phyloP scores from a whole-genome alignment of 1,140 invertebrate species.

The Anadara kagoshimensis region DNA sequence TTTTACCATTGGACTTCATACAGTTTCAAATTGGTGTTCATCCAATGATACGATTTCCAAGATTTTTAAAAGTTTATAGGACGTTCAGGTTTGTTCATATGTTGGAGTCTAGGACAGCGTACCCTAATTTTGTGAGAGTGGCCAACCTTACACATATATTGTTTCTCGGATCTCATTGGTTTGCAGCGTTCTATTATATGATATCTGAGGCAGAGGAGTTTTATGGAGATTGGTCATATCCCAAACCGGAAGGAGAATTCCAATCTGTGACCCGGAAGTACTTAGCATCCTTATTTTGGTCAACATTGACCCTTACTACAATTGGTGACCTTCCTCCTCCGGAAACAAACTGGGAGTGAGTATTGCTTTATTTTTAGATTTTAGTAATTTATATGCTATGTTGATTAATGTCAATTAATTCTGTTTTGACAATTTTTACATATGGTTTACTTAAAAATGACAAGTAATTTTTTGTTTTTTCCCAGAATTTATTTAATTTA shows the following conservation, averaged over 20 bases:
- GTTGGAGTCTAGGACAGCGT: conserved; percentile 94
- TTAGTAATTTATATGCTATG: not conserved
- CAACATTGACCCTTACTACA: conserved; percentile 95
- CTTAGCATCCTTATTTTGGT: conserved; percentile 96
- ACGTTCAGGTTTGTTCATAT: conserved; percentile 96
- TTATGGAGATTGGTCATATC: conserved; percentile 93
- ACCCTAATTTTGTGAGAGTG: conserved; percentile 97
- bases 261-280: conserved; percentile 92
- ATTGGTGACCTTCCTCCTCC: conserved; percentile 94
- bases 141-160: conserved; percentile 96
- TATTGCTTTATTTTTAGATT: conserved; percentile 64
- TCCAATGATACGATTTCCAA: conserved; percentile 74
- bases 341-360: conserved; percentile 96
- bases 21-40: conserved; percentile 76
- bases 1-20: conserved; percentile 91
- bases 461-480: no score
- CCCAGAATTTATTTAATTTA: no score
- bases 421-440: no score
- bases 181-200: conserved; percentile 97
- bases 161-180: conserved; percentile 96
- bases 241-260: conserved; percentile 82
- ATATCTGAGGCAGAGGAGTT: conserved; percentile 94
- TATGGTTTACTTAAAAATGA: no score
- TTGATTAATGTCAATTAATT: not conserved
- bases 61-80: conserved; percentile 86